Evolutionary conservation across 2,113 vertebrate species (phyloP).

Genomic region (Oenanthe oenanthe): DNA sequence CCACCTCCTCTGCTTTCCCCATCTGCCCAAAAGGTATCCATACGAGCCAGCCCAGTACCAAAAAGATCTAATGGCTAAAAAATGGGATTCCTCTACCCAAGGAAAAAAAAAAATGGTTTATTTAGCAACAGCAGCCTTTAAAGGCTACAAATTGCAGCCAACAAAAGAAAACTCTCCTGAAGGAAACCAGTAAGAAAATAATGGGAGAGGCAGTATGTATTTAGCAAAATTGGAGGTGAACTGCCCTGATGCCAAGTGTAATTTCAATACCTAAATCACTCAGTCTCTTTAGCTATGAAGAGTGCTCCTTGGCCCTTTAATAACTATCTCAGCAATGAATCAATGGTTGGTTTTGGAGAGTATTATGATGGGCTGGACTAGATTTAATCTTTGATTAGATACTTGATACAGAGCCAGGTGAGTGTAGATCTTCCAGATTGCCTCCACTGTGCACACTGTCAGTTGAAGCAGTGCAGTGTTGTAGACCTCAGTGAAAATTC

Average conservation of each 20-base stretch:
- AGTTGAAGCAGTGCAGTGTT: neutral
- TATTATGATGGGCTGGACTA: neutral
- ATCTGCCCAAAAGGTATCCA: neutral
- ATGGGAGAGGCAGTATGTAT: neutral
- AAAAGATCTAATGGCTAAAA: neutral
- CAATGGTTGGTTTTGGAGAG: neutral
- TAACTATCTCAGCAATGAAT: neutral
- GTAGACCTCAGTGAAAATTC: neutral
- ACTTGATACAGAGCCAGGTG: neutral
- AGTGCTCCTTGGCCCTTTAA: neutral
- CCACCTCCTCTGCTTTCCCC: neutral
- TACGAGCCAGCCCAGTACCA: neutral
- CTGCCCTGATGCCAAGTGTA: neutral
- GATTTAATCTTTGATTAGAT: neutral
- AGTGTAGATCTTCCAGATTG: neutral
- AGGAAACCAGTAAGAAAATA: neutral
- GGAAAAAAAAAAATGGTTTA: neutral
- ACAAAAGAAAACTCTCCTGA: neutral
- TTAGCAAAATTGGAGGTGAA: neutral
- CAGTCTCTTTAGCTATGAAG: neutral
- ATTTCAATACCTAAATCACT: neutral
- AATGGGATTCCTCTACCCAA: neutral
- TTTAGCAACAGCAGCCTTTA: neutral
- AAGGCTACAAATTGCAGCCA: neutral
- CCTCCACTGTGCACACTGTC: neutral